Percentiles rank a stretch among this genome's conserved stretches.
Conservation (phyloP, 2,113 vertebrate species). For the Amphilophus citrinellus region DNA sequence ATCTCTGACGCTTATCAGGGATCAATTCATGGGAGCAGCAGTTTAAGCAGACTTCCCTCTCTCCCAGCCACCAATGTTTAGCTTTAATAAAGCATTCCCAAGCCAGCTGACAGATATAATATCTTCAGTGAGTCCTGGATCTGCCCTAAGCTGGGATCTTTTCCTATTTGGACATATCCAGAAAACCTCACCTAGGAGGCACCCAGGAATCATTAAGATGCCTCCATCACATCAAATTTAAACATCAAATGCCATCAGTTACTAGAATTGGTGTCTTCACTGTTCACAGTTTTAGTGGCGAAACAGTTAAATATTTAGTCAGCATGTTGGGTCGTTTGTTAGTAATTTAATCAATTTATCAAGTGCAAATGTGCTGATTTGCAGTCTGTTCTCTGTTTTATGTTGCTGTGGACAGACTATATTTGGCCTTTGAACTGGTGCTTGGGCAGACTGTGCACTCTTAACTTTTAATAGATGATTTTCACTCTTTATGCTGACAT, state of each 20-base stretch:
- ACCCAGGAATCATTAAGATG: not conserved
- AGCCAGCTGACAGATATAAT: not conserved
- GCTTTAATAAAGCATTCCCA: not conserved
- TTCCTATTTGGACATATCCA: not conserved
- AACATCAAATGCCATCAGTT: not conserved
- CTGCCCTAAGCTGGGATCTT: not conserved
- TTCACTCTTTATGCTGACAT: not conserved
- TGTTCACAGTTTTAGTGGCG: not conserved
- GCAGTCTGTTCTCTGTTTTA: not conserved
- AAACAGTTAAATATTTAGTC: conserved; percentile 4
- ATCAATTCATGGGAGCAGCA: too few species aligned
- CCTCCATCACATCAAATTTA: not conserved
- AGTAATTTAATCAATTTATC: not conserved
- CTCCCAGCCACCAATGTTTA: not conserved
- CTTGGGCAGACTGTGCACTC: not conserved
- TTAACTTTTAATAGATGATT: not conserved
- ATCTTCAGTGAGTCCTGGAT: not conserved
- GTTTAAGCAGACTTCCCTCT: not conserved
- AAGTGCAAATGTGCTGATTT: not conserved
- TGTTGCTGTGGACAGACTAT: not conserved
- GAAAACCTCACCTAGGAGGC: not conserved
- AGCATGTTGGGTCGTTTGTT: not conserved
- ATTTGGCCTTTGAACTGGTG: conserved; percentile 5
- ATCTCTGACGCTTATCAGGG: not conserved
- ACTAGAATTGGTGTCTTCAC: not conserved